Percentiles rank a stretch among this genome's conserved stretches.
Conservation (phyloP, 2,888 invertebrate species). For the Drosophila paranaensis region DNA sequence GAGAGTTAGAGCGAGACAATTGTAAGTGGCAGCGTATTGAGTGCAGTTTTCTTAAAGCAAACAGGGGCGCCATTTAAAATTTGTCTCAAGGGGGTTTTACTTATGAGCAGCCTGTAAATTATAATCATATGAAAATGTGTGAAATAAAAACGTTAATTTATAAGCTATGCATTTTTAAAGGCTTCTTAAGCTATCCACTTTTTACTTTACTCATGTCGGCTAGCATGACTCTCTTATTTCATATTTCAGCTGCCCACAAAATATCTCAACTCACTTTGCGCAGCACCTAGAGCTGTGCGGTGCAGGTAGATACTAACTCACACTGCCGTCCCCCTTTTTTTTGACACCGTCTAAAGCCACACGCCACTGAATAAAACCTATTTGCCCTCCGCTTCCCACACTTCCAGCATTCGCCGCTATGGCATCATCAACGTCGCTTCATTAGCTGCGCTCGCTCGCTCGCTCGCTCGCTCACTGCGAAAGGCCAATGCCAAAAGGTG, state of each 20-base stretch:
- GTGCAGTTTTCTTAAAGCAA: neutral
- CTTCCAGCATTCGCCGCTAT: constrained; percentile 1
- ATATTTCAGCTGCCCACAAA: constrained; percentile 25
- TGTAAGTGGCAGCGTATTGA: neutral
- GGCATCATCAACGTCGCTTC: constrained; percentile 70
- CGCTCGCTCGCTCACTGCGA: constrained; percentile 25
- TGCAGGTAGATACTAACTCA: neutral
- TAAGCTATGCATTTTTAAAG: neutral
- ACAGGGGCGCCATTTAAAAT: neutral
- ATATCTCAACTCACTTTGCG: constrained; percentile 21
- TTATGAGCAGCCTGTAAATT: too few species aligned
- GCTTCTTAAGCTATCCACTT: neutral
- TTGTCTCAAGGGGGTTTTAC: neutral
- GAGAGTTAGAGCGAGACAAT: neutral
- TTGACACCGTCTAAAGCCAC: constrained; percentile 2
- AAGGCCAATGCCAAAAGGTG: constrained; percentile 78
- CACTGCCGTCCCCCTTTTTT: neutral
- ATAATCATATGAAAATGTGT: too few species aligned
- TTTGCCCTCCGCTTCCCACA: constrained; percentile 1
- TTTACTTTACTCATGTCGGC: neutral
- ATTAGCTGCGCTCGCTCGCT: constrained; percentile 65
- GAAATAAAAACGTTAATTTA: too few species aligned
- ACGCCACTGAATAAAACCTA: constrained; percentile 35
- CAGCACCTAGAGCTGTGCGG: constrained; percentile 12
- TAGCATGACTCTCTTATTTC: constrained; percentile 16